Conservation (phyloP, 1,140 invertebrate genomes). For the Xylocopa sonorina region DNA sequence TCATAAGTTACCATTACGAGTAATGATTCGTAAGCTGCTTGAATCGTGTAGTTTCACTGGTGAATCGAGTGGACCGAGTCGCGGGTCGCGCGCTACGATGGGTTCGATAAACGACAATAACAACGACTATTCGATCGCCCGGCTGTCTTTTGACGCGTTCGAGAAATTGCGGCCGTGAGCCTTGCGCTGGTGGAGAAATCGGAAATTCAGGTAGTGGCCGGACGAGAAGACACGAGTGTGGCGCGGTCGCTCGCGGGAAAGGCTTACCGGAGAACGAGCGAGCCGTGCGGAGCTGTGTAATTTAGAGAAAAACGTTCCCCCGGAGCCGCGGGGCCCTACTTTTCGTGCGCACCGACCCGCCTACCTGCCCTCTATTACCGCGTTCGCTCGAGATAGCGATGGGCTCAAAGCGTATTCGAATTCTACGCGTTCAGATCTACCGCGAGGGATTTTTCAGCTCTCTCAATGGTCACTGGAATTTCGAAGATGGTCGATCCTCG, state of each 20-base stretch:
- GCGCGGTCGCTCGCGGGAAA: slow-evolving; percentile 56
- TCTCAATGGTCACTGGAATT: not conserved
- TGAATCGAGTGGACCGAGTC: slow-evolving; percentile 19
- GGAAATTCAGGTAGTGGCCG: slow-evolving; percentile 60
- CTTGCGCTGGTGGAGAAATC: slow-evolving; percentile 38
- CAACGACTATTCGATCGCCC: slow-evolving; percentile 40
- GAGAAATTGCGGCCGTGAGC: slow-evolving; percentile 34
- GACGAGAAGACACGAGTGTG: slow-evolving; percentile 3
- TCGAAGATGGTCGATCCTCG: no score
- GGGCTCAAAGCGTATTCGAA: slow-evolving; percentile 17
- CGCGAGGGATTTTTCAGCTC: not conserved
- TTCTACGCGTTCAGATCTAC: not conserved
- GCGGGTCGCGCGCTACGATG: slow-evolving; percentile 5
- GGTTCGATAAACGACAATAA: slow-evolving; percentile 24
- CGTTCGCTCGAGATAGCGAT: slow-evolving; percentile 27
- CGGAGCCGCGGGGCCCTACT: slow-evolving; percentile 65
- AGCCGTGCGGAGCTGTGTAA: slow-evolving; percentile 62
- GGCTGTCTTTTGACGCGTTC: slow-evolving; percentile 1
- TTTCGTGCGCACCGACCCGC: slow-evolving; percentile 65
- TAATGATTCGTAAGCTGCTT: not conserved
- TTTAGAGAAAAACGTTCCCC: slow-evolving; percentile 69
- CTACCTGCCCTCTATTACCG: slow-evolving; percentile 69
- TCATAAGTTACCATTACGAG: not conserved
- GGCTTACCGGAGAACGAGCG: slow-evolving; percentile 38
- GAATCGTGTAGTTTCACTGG: not conserved